Evolutionary conservation across 1,140 invertebrate species (phyloP).

Genomic region (Pogonomyrmex californicus): DNA sequence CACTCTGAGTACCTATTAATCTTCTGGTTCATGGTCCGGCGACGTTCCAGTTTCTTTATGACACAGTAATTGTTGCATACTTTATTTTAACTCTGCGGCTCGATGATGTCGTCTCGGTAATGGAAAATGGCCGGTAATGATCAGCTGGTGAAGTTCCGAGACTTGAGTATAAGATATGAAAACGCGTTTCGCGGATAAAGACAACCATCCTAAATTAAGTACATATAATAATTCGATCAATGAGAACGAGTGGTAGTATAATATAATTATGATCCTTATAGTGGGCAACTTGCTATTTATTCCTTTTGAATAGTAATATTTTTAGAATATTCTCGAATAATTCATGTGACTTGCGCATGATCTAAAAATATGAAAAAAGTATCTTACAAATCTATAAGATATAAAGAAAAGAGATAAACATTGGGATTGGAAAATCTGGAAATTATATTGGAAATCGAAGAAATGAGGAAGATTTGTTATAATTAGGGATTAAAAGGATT

Average conservation of each 20-base stretch:
- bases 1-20: slow-evolving; percentile 19
- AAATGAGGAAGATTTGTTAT: not conserved
- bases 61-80: slow-evolving; percentile 19
- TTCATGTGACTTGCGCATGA: not conserved
- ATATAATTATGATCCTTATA: not conserved
- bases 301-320: not conserved
- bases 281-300: not conserved
- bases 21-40: slow-evolving; percentile 9
- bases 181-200: not conserved
- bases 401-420: slow-evolving; percentile 18
- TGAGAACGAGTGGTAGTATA: not conserved
- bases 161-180: not conserved
- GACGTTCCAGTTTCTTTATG: slow-evolving; percentile 36
- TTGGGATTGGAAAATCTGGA: not conserved
- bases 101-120: slow-evolving; percentile 23
- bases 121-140: not conserved
- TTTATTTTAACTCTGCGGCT: slow-evolving; percentile 7
- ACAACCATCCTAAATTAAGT: not conserved
- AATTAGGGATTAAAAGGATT: not conserved
- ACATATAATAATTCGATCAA: not conserved
- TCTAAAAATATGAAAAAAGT: not conserved
- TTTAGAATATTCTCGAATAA: not conserved
- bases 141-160: not conserved
- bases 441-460: not conserved
- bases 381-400: not conserved